Base-by-base conservation (phyloP, 2,888 invertebrate species). In the Zygothrica quintamaculata region DNA sequence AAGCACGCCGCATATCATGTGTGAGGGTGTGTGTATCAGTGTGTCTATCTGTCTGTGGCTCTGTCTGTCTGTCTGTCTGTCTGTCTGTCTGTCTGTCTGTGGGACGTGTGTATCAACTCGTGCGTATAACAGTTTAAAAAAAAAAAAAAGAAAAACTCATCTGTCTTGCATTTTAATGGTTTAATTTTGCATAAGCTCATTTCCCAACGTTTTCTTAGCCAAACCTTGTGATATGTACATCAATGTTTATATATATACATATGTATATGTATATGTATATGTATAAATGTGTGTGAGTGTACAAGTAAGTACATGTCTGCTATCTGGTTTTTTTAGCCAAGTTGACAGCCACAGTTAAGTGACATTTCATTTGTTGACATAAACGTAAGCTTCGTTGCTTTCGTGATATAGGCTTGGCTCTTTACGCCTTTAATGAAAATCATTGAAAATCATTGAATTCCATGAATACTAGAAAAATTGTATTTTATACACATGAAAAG, bases 111-210 rank as follows among this genome's bases (percentile, higher is more conserved):
- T 56, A 39, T 78, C 71, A 84, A 67, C 52, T 80, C 81, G 77
- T 72, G 79, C 79, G 71, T 70, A 67, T 71, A 80, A 72, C 74
- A 64, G 72, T 64, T 77, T 72, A 74, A 58, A 65, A 61, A 52
- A 62, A 60, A 67, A 69, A 74, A 74, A 58, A 65, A 61, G 48
- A 62, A 60, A 67, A 69, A 74, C 74, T 68, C 69, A 76, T 78
- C 78, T 81, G 71, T 65, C 78, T 66, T 74, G 82, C 85, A 81
- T 76, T 81, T 81, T 76, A 84, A 81, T 81, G 79, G 76, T 77
- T 78, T 77, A 77, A 84, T 81, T 84, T 84, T 80, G 81, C 80
- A 80, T 80, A 77, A 73, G 76, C 80, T 73, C 59, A 61, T 73
- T 56, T 57, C 57, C 47, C 48, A 52, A 44, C 47, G 50, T 52